Percentiles rank a stretch among this genome's conserved stretches.
Evolutionary conservation across 2,888 invertebrate species (phyloP).

Genomic region (Polydesmus complanatus): DNA sequence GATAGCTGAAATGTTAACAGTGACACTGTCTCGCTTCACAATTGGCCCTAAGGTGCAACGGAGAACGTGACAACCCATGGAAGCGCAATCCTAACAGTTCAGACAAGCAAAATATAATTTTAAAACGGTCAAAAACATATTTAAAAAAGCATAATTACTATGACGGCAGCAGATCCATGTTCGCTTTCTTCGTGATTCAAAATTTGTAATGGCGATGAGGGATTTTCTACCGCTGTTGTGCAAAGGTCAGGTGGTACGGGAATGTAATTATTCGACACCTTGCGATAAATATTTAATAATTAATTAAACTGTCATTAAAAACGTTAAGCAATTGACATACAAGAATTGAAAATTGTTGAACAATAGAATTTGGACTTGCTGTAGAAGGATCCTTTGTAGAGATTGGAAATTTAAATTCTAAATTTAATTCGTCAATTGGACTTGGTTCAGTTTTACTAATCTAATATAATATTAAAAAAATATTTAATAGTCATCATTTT

Average conservation of each 20-base stretch:
- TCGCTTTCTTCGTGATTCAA: not conserved
- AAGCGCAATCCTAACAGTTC: conserved; percentile 7
- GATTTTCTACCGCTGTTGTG: not conserved
- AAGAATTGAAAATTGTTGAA: not conserved
- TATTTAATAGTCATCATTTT: not conserved
- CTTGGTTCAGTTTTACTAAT: conserved; percentile 8
- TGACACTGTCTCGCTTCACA: conserved; percentile 2
- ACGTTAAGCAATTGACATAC: not conserved
- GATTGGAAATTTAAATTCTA: conserved; percentile 13
- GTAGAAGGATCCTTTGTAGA: too few species aligned
- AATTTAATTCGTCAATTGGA: not conserved
- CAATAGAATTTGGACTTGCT: not conserved
- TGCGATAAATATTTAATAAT: not conserved
- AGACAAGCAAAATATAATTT: not conserved
- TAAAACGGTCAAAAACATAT: not conserved
- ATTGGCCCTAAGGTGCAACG: conserved; percentile 12
- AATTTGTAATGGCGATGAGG: not conserved
- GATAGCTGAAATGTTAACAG: conserved; percentile 8
- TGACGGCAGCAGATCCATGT: conserved; percentile 4
- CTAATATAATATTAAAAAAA: conserved; percentile 3
- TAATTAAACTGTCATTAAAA: not conserved
- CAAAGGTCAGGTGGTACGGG: not conserved
- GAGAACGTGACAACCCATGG: conserved; percentile 10
- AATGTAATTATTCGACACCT: conserved; percentile 4
- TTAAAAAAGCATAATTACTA: not conserved